A percentile compares a stretch with the other conserved stretches of the same genome.
These are phyloP conservation scores for Aphidoletes aphidimyza DNA, from an alignment of 2,888 invertebrate genomes.

Conservation along the genomic window DNA sequence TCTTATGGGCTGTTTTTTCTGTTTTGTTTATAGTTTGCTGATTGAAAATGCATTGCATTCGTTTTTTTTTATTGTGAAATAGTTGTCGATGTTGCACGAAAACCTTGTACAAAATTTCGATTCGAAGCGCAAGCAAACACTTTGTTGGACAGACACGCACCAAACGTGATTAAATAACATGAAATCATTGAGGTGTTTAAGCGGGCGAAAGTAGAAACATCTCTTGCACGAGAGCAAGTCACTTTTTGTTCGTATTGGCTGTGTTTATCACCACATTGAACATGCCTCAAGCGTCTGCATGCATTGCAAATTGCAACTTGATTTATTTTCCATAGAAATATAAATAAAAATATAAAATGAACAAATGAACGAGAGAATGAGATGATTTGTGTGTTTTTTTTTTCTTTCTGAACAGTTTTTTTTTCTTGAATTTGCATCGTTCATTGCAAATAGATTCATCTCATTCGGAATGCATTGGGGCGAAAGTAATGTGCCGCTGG, in stretches of 20 bases:
- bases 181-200: slow-evolving; percentile 17
- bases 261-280: too few relatives aligned
- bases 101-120: not conserved
- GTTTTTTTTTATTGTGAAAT: too few relatives aligned
- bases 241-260: too few relatives aligned
- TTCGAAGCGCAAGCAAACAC: too few relatives aligned
- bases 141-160: slow-evolving; percentile 20
- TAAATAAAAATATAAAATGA: too few relatives aligned
- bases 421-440: slow-evolving; percentile 4
- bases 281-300: not conserved
- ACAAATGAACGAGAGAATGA: not conserved
- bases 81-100: not conserved
- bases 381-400: not conserved
- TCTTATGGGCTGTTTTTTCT: too few relatives aligned
- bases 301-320: not conserved
- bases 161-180: slow-evolving; percentile 34
- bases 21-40: too few relatives aligned
- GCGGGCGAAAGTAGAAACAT: slow-evolving; percentile 13
- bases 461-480: not conserved
- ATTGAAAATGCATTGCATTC: too few relatives aligned
- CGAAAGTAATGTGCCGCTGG: not conserved
- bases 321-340: not conserved
- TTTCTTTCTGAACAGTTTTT: too few relatives aligned
- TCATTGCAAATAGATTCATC: too few relatives aligned
- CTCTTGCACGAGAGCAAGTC: not conserved